Evolutionary conservation across 1,140 invertebrate genomes (phyloP).

Genomic region (Heliconius eleuchia): DNA sequence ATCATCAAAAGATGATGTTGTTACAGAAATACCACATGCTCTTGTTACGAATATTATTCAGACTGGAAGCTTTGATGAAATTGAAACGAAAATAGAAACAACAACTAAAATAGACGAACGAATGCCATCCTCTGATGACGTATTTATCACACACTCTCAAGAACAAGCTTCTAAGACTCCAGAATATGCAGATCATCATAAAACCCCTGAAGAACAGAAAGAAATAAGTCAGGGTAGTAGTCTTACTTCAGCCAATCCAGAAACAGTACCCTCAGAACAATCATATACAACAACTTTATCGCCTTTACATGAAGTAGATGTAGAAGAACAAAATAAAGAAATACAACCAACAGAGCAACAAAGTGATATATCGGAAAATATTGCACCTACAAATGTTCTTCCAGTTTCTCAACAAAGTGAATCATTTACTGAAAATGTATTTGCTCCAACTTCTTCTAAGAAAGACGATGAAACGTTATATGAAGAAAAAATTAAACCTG

Average conservation of each 20-base stretch:
- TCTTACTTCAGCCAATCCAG: background rate
- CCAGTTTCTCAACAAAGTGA: background rate
- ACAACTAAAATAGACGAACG: background rate
- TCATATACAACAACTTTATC: background rate
- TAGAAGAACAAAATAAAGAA: background rate
- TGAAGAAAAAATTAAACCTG: constrained; percentile 1
- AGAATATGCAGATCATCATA: background rate
- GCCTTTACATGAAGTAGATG: background rate
- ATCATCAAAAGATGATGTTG: background rate
- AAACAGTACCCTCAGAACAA: background rate
- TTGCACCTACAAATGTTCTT: background rate
- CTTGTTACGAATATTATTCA: background rate
- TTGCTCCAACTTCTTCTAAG: background rate
- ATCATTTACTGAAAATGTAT: background rate
- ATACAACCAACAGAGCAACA: background rate
- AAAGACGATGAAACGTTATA: constrained; percentile 1
- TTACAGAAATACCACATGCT: background rate
- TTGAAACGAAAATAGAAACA: constrained; percentile 10
- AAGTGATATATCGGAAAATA: background rate
- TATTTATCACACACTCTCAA: constrained; percentile 3
- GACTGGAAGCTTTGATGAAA: background rate
- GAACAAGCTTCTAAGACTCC: constrained; percentile 14
- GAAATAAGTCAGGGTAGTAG: background rate
- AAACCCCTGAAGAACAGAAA: background rate
- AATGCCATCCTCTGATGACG: background rate